Conservation (phyloP, 2,113 vertebrate species). For the Nothoprocta pentlandii region DNA sequence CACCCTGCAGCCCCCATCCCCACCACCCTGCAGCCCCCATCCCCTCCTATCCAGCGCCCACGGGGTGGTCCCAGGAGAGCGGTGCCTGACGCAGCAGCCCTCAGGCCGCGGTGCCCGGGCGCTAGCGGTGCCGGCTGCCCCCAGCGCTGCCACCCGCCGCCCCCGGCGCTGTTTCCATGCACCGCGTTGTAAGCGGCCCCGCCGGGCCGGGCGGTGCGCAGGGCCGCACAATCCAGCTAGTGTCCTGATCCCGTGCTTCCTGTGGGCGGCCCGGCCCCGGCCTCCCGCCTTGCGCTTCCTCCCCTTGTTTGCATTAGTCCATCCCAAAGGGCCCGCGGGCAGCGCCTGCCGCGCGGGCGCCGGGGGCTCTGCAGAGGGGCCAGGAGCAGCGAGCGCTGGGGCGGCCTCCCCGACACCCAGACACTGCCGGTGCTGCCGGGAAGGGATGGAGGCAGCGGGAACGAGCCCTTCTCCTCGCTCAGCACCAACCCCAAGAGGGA, state of each 20-base stretch:
- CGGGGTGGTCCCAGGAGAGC: neutral
- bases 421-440: too few relatives aligned
- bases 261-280: neutral
- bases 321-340: neutral
- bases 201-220: too few relatives aligned
- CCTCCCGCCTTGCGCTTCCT: neutral
- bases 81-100: neutral
- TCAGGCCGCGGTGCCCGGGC: too few relatives aligned
- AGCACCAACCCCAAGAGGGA: too few relatives aligned
- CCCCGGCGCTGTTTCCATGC: too few relatives aligned
- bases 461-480: neutral
- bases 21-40: neutral
- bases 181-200: too few relatives aligned
- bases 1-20: neutral
- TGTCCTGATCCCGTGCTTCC: slow-evolving; percentile 24
- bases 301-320: slow-evolving; percentile 18
- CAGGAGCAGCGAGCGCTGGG: too few relatives aligned
- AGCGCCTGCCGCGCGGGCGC: rapidly evolving
- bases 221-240: neutral
- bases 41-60: neutral
- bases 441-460: too few relatives aligned
- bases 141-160: too few relatives aligned
- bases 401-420: too few relatives aligned
- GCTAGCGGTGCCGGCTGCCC: too few relatives aligned
- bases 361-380: too few relatives aligned